These are phyloP conservation scores for Hirundo rustica DNA, from an alignment of 2,797 vertebrate genomes.

Conservation along the genomic window DNA sequence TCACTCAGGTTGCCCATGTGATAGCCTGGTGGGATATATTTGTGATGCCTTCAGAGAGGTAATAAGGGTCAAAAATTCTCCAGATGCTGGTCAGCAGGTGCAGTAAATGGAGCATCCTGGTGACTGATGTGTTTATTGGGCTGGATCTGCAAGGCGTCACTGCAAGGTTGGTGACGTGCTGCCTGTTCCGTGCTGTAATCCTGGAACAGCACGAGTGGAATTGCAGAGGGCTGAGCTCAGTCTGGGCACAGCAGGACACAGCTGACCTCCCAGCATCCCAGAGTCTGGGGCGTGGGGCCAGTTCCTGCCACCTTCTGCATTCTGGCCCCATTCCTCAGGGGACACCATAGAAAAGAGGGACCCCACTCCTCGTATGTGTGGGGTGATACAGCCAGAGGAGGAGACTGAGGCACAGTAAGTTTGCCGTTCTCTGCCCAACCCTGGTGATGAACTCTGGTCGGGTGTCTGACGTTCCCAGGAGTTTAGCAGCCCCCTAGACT, in stretches of 20 bases:
- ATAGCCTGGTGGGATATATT: not conserved
- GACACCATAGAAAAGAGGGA: not conserved
- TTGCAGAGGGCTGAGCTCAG: not conserved
- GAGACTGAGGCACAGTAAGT: not conserved
- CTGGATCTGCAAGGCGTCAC: not conserved
- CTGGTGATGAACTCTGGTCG: not conserved
- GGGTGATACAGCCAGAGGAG: not conserved
- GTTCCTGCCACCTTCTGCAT: not conserved
- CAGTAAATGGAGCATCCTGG: not conserved
- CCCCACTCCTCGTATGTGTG: not conserved
- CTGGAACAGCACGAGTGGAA: not conserved
- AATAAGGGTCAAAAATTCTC: not conserved
- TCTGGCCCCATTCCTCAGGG: not conserved
- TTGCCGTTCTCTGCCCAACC: not conserved
- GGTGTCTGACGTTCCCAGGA: not conserved
- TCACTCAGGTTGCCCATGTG: not conserved
- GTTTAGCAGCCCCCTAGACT: too few species aligned
- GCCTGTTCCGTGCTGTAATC: fast-evolving
- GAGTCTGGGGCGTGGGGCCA: not conserved
- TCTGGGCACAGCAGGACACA: not conserved
- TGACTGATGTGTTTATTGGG: not conserved
- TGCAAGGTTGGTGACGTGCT: not conserved
- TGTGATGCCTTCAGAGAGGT: not conserved
- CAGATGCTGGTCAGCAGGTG: not conserved
- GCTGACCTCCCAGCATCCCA: not conserved